phyloP scores from a whole-genome alignment of 2,888 invertebrate genomes.

The Eupithecia exiguata region DNA sequence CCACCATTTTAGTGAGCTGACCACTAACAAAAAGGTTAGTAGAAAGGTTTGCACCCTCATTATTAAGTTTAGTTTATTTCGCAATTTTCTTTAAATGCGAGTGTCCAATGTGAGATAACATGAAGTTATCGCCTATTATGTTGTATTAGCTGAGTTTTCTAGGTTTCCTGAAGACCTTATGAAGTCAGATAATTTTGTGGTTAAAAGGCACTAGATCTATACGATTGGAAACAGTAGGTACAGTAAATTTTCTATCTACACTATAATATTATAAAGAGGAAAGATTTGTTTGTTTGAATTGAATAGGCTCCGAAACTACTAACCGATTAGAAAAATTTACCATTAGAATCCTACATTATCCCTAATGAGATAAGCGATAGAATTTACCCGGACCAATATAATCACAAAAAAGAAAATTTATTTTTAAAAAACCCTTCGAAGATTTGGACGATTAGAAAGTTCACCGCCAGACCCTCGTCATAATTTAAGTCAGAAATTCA shows the following conservation, averaged over 20 bases:
- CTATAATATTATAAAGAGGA: no score
- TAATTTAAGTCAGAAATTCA: no score
- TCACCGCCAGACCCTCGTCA: neutral
- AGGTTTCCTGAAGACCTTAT: neutral
- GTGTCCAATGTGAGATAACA: neutral
- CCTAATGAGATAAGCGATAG: no score
- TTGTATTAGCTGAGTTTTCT: constrained; percentile 1
- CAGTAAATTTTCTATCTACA: no score
- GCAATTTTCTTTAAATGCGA: neutral
- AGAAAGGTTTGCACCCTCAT: neutral
- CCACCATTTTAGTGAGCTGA: neutral
- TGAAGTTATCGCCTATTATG: neutral
- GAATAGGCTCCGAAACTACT: no score
- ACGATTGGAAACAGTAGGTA: no score
- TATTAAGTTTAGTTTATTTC: constrained; percentile 6
- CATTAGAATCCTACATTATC: no score
- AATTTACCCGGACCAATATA: no score
- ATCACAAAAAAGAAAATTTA: no score
- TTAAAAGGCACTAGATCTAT: neutral
- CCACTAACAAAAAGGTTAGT: constrained; percentile 3
- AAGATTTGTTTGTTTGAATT: no score
- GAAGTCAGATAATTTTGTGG: neutral
- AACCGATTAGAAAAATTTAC: no score
- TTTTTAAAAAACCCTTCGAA: no score
- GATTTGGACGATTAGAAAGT: neutral